Conservation (phyloP, 2,888 invertebrate species). For the Eristalis arbustorum region DNA sequence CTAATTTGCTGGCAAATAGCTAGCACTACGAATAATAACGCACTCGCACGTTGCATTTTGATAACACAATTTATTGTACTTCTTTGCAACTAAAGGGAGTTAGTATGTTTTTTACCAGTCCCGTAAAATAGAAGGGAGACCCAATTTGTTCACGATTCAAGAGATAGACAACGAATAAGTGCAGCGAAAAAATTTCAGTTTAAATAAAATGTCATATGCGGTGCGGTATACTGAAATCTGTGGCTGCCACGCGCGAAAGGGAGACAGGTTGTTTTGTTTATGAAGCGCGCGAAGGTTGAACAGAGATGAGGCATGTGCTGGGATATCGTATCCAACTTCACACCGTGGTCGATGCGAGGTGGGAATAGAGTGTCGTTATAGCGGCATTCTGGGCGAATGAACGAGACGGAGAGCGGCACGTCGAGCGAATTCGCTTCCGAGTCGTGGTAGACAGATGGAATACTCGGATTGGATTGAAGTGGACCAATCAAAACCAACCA, state of each 20-base stretch:
- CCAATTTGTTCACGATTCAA: constrained; percentile 57
- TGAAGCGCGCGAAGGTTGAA: not conserved
- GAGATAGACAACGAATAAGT: constrained; percentile 62
- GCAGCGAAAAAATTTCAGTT: constrained; percentile 50
- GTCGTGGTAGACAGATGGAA: constrained; percentile 84
- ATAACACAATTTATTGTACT: constrained; percentile 23
- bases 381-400: constrained; percentile 35
- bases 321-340: constrained; percentile 1
- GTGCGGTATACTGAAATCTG: constrained; percentile 9
- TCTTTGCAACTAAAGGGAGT: not conserved
- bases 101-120: not conserved
- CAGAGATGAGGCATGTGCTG: not conserved
- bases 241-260: not conserved
- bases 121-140: not conserved
- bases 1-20: constrained; percentile 83
- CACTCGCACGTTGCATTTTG: constrained; percentile 82
- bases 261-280: constrained; percentile 9
- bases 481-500: constrained; percentile 79
- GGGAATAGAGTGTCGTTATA: not conserved
- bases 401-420: constrained; percentile 33
- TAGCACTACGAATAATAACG: constrained; percentile 83
- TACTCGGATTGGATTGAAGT: constrained; percentile 82
- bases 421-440: constrained; percentile 32
- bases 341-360: not conserved
- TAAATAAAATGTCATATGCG: constrained; percentile 62